phyloP scores from a whole-genome alignment of 2,888 invertebrate genomes.

The Aporophyla lueneburgensis region DNA sequence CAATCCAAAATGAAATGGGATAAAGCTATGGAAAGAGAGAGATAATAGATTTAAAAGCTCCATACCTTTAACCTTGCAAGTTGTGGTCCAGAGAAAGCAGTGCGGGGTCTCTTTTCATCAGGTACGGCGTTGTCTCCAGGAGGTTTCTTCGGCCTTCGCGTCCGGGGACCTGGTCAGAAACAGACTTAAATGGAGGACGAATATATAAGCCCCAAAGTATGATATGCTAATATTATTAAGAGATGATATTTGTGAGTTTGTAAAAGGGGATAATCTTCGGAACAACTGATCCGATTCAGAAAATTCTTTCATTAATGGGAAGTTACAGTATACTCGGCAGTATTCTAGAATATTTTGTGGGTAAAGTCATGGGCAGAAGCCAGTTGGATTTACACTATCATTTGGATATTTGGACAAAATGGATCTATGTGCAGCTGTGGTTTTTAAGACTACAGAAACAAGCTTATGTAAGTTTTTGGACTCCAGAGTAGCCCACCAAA shows the following conservation, averaged over 20 bases:
- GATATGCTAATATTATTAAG: not conserved
- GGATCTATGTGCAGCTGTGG: not conserved
- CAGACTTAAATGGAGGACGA: constrained; percentile 52
- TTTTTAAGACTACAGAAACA: not conserved
- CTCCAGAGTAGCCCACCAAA: no score
- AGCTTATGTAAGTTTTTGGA: not conserved
- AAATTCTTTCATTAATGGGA: no score
- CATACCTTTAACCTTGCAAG: constrained; percentile 95
- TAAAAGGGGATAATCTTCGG: no score
- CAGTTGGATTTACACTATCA: not conserved
- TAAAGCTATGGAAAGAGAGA: no score
- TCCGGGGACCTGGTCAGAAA: constrained; percentile 89
- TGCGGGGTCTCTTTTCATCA: constrained; percentile 98
- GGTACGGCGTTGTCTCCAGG: constrained; percentile 79
- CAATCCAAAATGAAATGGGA: no score
- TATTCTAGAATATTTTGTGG: no score
- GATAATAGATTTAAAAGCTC: not conserved
- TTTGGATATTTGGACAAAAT: not conserved
- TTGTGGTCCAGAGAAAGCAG: constrained; percentile 98
- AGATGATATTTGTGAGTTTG: no score
- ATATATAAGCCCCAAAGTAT: not conserved
- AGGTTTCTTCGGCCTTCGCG: constrained; percentile 90
- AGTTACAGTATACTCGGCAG: no score
- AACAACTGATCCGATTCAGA: no score
- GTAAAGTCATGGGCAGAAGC: no score